A percentile compares a stretch with the other conserved stretches of the same genome.
phyloP scores from a whole-genome alignment of 2,797 vertebrate species.

The Enteromius mattozi region DNA sequence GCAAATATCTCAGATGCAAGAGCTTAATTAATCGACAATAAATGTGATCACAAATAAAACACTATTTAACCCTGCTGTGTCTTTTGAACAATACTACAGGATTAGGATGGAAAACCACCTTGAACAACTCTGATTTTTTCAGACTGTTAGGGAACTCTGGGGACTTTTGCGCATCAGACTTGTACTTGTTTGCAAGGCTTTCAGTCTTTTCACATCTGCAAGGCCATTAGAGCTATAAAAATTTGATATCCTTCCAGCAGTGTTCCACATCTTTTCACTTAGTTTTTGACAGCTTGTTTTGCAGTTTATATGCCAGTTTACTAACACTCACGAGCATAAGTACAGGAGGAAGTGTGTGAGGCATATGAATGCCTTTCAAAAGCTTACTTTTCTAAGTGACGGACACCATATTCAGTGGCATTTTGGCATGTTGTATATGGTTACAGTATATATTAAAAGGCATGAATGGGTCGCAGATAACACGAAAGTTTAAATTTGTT shows the following conservation, averaged over 20 bases:
- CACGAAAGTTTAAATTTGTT: slow-evolving; percentile 6
- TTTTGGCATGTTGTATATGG: background rate
- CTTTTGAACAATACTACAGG: background rate
- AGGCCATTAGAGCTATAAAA: slow-evolving; percentile 59
- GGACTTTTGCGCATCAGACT: background rate
- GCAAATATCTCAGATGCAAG: background rate
- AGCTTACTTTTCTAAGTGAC: background rate
- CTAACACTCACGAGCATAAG: background rate
- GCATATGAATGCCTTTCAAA: background rate
- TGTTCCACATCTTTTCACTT: slow-evolving; percentile 53
- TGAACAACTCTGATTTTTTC: background rate
- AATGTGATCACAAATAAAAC: background rate
- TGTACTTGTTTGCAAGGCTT: slow-evolving; percentile 62
- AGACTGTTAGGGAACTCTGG: background rate
- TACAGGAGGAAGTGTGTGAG: background rate
- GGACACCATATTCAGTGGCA: background rate
- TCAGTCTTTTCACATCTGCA: slow-evolving; percentile 58
- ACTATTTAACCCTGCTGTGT: background rate
- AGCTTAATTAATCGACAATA: background rate
- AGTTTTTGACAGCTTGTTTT: slow-evolving; percentile 42
- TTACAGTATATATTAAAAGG: background rate
- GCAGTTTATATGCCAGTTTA: slow-evolving; percentile 44
- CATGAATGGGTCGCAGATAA: background rate
- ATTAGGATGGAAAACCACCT: background rate
- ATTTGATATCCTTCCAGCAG: slow-evolving; percentile 64